Evolutionary conservation across 2,113 vertebrate genomes (phyloP), one percentile per base, ranked within the genome.

Genomic region (Cygnus buccinator): DNA sequence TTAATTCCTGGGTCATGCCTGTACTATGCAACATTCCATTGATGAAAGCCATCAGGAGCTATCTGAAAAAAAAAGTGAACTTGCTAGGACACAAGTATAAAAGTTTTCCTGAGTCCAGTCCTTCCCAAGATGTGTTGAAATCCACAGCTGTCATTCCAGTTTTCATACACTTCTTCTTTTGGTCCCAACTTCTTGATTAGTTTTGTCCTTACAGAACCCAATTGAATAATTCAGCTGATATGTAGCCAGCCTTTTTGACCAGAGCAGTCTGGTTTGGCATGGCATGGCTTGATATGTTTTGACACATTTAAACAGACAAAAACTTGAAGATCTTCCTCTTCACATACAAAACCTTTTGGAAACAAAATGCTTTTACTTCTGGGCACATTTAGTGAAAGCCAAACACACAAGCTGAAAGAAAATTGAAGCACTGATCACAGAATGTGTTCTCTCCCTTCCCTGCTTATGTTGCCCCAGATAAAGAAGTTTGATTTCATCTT

Each of bases 341-440:
- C 15, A 65, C 26, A 66, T 0, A 0, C 5, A 70, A 76, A 86
- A 48, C 1, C 10, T 74, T 48, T 48, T 63, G 37, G 10, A 63
- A 63, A 63, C 37, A 39, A 23, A 28, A 41, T 28, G 16, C 39
- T 28, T 41, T 41, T 28, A 41, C 62, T 63, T 41, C 46, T 48
- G 46, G 37, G 25, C 35, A 26, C 23, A 63, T 25, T 63, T 41
- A 28, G 14, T 17, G 15, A 39, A 63, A 39, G 23, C 37, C 22
- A 63, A 63, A 63, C 15, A 41, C 16, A 17, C 35, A 41, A 63
- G 62, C 62, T 63, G 25, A 37, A 63, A 28, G 37, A 39, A 63
- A 63, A 63, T 11, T 63, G 37, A 63, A 63, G 62, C 25, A 28
- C 25, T 11, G 26, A 37, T 63, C 37, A 41, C 37, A 41, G 62